A percentile compares a stretch with the other conserved stretches of the same genome.
Conservation (phyloP, 2,888 invertebrate genomes). For the Apamea crenata region DNA sequence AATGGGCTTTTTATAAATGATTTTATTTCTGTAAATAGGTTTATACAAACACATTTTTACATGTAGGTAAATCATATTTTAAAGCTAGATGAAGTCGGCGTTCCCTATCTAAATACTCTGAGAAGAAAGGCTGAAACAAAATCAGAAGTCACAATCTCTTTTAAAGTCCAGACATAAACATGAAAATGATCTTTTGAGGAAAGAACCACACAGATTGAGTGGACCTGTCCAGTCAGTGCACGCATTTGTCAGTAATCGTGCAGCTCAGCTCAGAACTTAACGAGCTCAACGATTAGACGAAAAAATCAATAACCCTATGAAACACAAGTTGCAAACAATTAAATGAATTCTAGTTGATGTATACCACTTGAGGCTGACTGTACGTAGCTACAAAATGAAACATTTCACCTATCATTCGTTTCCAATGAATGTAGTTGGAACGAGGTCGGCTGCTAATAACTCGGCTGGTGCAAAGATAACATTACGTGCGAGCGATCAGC, state of each 20-base stretch:
- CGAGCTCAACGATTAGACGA: background rate
- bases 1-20: too few relatives aligned
- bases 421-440: conserved; percentile 31
- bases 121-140: too few relatives aligned
- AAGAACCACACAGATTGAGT: background rate
- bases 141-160: too few relatives aligned
- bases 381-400: conserved; percentile 1
- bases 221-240: background rate
- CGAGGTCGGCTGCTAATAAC: conserved; percentile 5
- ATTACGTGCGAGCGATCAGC: conserved; percentile 31
- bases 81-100: too few relatives aligned
- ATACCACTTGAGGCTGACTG: too few relatives aligned
- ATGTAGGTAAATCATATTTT: too few relatives aligned
- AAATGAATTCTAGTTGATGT: background rate
- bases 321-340: background rate
- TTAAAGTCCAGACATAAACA: too few relatives aligned
- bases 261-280: background rate
- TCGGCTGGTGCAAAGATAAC: conserved; percentile 46
- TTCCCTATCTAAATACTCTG: too few relatives aligned
- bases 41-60: too few relatives aligned
- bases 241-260: background rate
- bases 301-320: background rate
- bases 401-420: conserved; percentile 2
- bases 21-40: too few relatives aligned
- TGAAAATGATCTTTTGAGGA: background rate